Percentiles rank a stretch among this genome's conserved stretches.
phyloP scores from a whole-genome alignment of 1,140 invertebrate genomes.

The Drosophila miranda region DNA sequence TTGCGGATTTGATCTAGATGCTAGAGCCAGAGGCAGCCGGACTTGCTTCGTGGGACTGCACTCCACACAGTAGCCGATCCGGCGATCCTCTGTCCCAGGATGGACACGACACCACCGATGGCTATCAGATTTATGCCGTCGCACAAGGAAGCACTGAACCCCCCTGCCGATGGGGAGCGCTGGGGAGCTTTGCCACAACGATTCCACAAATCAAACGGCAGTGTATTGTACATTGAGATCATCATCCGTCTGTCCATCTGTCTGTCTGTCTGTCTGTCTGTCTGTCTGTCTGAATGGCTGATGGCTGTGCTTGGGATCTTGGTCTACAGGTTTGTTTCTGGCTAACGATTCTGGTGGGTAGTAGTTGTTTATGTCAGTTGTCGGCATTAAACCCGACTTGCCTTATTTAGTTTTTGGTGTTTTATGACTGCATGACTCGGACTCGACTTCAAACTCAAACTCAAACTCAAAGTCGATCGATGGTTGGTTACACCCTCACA shows the following conservation, averaged over 20 bases:
- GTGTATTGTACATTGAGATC: constrained; percentile 64
- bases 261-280: constrained; percentile 25
- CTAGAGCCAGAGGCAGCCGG: constrained; percentile 1
- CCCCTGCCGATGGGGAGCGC: constrained; percentile 3
- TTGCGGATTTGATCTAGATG: constrained; percentile 57
- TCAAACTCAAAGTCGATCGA: constrained; percentile 19
- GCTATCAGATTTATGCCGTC: constrained; percentile 46
- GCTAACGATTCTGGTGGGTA: constrained; percentile 66
- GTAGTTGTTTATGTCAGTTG: constrained; percentile 64
- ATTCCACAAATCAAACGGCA: constrained; percentile 71
- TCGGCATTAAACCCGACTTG: constrained; percentile 66
- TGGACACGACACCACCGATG: constrained; percentile 24
- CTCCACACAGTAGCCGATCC: constrained; percentile 41
- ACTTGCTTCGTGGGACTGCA: background rate
- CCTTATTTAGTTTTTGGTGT: constrained; percentile 66
- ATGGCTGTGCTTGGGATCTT: constrained; percentile 2
- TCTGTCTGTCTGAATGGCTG: background rate
- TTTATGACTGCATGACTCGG: constrained; percentile 69
- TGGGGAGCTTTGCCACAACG: constrained; percentile 14
- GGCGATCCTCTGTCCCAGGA: background rate
- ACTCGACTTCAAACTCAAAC: constrained; percentile 3
- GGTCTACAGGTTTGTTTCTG: constrained; percentile 68
- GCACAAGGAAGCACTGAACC: constrained; percentile 27
- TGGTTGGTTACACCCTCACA: constrained; percentile 65
- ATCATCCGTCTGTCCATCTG: constrained; percentile 46